Conservation (phyloP, 2,113 vertebrate species). For the Leucopsar rothschildi region DNA sequence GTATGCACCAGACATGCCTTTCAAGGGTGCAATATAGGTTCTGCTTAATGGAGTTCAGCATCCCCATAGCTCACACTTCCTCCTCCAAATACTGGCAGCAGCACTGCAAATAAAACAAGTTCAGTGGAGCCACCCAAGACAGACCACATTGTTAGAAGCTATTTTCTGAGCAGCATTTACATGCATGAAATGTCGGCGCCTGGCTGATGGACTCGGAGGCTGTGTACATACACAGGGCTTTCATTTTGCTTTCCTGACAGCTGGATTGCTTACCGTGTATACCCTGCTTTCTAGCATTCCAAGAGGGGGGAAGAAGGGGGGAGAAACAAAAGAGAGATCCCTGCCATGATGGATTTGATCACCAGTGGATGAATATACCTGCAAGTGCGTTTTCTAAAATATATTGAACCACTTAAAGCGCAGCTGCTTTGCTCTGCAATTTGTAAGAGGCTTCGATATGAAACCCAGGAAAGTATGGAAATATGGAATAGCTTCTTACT, state of each 20-base stretch:
- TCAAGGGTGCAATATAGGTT: neutral
- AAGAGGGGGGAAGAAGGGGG: neutral
- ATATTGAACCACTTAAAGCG: neutral
- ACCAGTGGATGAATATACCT: neutral
- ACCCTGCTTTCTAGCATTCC: neutral
- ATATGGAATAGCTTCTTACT: neutral
- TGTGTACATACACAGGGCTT: neutral
- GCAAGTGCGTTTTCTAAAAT: neutral
- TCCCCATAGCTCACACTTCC: neutral
- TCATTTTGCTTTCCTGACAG: constrained; percentile 39
- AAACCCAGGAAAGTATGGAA: neutral
- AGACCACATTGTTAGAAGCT: neutral
- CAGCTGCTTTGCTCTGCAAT: neutral
- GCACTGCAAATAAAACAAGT: neutral
- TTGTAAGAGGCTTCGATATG: neutral
- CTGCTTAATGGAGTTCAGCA: neutral
- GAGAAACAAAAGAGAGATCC: neutral
- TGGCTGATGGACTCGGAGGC: constrained; percentile 14
- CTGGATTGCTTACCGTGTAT: neutral
- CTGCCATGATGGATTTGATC: neutral
- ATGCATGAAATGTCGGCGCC: neutral
- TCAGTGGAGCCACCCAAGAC: neutral
- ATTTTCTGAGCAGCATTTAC: constrained; percentile 23
- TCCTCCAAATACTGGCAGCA: neutral
- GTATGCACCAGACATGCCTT: neutral